phyloP scores from a whole-genome alignment of 92 coral and sea anemone species.

The Diadumene lineata region DNA sequence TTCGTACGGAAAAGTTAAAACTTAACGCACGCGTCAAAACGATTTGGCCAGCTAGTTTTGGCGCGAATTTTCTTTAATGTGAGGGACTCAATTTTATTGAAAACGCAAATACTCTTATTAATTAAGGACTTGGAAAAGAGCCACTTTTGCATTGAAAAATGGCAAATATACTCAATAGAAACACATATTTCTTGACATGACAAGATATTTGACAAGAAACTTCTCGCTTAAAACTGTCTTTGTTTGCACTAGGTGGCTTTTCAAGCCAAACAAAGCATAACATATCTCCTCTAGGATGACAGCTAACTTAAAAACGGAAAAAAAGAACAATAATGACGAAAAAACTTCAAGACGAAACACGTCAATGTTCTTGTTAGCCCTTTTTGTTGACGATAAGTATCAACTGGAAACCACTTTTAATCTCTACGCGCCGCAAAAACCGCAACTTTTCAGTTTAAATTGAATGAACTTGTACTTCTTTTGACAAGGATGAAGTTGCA shows the following conservation, averaged over 20 bases:
- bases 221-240: not conserved
- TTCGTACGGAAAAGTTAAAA: not conserved
- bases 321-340: not conserved
- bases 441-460: not conserved
- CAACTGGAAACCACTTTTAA: not conserved
- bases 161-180: slow-evolving; percentile 5
- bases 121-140: not conserved
- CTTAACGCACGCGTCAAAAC: not conserved
- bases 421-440: not conserved
- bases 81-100: not conserved
- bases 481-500: not conserved
- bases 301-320: not conserved
- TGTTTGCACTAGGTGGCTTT: not conserved
- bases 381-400: slow-evolving; percentile 1
- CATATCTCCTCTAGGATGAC: not conserved
- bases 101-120: not conserved
- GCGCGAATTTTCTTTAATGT: not conserved
- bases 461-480: not conserved
- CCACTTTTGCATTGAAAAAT: not conserved
- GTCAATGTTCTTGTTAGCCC: not conserved
- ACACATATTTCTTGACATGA: not conserved
- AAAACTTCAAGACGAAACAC: not conserved
- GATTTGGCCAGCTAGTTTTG: not conserved
- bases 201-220: not conserved
- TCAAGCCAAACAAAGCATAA: not conserved